These are phyloP conservation scores for Zaprionus bogoriensis DNA, from an alignment of 2,888 invertebrate species.

Conservation along the genomic window DNA sequence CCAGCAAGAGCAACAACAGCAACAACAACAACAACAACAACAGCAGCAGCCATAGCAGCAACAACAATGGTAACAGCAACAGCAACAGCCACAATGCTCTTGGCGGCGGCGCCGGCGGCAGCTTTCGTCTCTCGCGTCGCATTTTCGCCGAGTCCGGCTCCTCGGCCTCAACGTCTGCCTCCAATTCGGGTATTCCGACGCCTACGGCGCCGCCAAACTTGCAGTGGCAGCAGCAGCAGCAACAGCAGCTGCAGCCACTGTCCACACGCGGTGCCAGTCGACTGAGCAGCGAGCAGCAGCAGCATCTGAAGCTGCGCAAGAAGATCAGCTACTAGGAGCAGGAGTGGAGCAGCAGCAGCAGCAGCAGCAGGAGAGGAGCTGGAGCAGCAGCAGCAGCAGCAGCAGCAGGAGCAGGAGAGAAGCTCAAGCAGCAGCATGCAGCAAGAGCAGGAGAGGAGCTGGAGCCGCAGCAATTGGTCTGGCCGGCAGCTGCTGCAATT, in stretches of 20 bases:
- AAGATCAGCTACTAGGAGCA: slow-evolving; percentile 80
- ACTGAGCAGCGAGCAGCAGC: slow-evolving; percentile 54
- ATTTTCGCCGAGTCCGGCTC: slow-evolving; percentile 59
- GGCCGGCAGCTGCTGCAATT: slow-evolving; percentile 5
- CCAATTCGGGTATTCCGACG: slow-evolving; percentile 77
- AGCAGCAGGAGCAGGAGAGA: background rate
- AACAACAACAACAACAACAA: slow-evolving; percentile 19
- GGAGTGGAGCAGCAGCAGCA: background rate
- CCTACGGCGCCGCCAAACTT: slow-evolving; percentile 67
- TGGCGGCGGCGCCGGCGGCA: slow-evolving; percentile 45
- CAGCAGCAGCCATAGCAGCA: slow-evolving; percentile 27
- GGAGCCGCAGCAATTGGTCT: background rate
- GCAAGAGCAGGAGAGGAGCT: background rate
- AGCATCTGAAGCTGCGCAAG: slow-evolving; percentile 80
- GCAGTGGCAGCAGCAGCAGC: slow-evolving; percentile 54
- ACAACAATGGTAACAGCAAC: slow-evolving; percentile 29
- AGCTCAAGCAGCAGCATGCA: background rate
- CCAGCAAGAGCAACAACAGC: slow-evolving; percentile 20
- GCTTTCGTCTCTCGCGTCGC: slow-evolving; percentile 64
- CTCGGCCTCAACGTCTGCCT: slow-evolving; percentile 73
- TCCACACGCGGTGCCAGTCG: slow-evolving; percentile 32
- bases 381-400: background rate
- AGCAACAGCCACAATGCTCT: slow-evolving; percentile 33
- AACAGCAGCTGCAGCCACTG: slow-evolving; percentile 32
- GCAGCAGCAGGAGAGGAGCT: background rate